Evolutionary conservation across 2,113 vertebrate genomes (phyloP).

Genomic region (Podarcis cretensis): DNA sequence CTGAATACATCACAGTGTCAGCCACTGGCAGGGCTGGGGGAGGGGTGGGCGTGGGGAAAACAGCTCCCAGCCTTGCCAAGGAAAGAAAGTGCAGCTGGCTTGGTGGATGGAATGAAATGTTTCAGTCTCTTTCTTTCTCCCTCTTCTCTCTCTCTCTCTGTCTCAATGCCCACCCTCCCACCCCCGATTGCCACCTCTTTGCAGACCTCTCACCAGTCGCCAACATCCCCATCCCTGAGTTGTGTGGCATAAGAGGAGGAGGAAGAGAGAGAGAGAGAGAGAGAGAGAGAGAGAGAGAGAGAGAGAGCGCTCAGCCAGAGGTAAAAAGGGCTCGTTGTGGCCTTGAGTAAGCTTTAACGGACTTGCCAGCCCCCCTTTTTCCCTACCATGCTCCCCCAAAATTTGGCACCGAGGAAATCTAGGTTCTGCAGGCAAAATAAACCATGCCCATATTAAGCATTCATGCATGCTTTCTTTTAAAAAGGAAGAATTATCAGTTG

Average conservation of each 20-base stretch:
- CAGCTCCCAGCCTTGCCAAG: not conserved
- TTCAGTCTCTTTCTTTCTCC: too few species aligned
- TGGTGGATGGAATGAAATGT: too few species aligned
- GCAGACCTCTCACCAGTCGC: not conserved
- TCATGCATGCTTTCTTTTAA: not conserved
- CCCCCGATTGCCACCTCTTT: not conserved
- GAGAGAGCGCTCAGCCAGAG: not conserved
- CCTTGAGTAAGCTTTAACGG: not conserved
- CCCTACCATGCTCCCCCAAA: not conserved
- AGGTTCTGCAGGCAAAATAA: not conserved
- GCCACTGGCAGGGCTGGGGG: conserved; percentile 6
- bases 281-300: not conserved
- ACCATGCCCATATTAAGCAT: not conserved
- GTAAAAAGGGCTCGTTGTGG: not conserved
- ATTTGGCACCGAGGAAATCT: not conserved
- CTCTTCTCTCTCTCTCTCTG: not conserved
- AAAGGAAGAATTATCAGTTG: not conserved
- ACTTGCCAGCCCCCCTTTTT: not conserved
- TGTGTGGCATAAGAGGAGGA: not conserved
- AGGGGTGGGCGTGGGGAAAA: not conserved
- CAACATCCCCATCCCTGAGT: too few species aligned
- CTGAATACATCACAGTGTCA: conserved; percentile 26
- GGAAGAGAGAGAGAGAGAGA: not conserved
- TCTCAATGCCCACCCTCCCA: fast-evolving
- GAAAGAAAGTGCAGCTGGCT: conserved; percentile 6